Evolutionary conservation across 2,113 vertebrate genomes (phyloP).

Genomic region (Rallus limicola): DNA sequence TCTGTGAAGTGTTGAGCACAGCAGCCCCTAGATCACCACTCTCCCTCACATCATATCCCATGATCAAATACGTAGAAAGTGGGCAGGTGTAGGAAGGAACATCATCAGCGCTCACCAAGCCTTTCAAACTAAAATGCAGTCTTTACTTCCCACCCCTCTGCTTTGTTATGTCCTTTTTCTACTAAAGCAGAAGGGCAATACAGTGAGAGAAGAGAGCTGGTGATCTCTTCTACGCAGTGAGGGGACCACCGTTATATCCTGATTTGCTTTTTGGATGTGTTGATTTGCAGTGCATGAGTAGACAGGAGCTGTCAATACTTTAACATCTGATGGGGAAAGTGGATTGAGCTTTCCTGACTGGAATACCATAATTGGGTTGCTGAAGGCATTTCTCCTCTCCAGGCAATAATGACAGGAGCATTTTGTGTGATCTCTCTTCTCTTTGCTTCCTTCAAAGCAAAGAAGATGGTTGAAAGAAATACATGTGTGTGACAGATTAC

Average conservation of each 20-base stretch:
- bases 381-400: slow-evolving; percentile 12
- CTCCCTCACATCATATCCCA: neutral
- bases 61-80: neutral
- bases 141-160: neutral
- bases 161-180: neutral
- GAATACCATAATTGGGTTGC: neutral
- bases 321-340: neutral
- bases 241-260: neutral
- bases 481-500: neutral
- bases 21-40: neutral
- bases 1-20: neutral
- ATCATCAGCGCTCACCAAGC: neutral
- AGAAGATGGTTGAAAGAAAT: slow-evolving; percentile 21
- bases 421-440: slow-evolving; percentile 6
- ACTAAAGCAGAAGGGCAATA: neutral
- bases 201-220: neutral
- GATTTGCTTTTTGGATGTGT: neutral
- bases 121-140: neutral
- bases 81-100: neutral
- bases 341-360: neutral
- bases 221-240: neutral
- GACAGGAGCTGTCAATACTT: slow-evolving; percentile 1
- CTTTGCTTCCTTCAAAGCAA: slow-evolving; percentile 27
- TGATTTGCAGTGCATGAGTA: neutral
- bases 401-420: neutral